Conservation (phyloP, 2,113 vertebrate species). For the Camelus bactrianus region DNA sequence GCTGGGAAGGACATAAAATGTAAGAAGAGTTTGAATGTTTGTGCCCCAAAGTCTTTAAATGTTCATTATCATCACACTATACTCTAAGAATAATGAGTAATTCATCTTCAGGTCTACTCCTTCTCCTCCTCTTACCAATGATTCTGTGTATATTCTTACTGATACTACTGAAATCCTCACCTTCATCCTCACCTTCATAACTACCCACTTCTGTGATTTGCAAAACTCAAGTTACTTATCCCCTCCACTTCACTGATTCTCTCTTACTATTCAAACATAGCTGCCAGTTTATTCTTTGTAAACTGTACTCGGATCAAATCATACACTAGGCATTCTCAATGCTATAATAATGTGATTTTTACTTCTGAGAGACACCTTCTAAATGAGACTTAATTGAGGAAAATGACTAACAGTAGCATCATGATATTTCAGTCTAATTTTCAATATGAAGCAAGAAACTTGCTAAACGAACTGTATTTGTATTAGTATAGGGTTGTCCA, state of each 20-base stretch:
- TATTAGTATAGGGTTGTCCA: too few species aligned
- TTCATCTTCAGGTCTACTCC: not conserved
- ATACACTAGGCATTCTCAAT: not conserved
- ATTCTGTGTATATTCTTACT: not conserved
- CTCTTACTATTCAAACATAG: not conserved
- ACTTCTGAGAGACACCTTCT: too few species aligned
- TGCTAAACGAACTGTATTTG: too few species aligned
- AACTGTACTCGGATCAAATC: not conserved
- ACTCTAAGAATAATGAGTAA: not conserved
- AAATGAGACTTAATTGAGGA: too few species aligned
- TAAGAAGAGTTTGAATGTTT: not conserved
- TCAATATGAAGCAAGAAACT: too few species aligned
- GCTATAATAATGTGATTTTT: too few species aligned
- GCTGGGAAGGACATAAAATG: not conserved
- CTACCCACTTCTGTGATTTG: not conserved
- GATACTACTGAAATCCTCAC: not conserved
- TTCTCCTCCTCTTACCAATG: not conserved
- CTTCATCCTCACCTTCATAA: not conserved
- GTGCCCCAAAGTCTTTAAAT: not conserved
- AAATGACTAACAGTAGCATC: too few species aligned
- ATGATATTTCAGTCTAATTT: too few species aligned
- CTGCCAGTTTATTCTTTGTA: not conserved
- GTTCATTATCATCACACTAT: not conserved
- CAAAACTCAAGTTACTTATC: not conserved
- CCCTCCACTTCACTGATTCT: not conserved